phyloP scores from a whole-genome alignment of 92 coral and sea anemone species.

The Phenganax stokvisi region DNA sequence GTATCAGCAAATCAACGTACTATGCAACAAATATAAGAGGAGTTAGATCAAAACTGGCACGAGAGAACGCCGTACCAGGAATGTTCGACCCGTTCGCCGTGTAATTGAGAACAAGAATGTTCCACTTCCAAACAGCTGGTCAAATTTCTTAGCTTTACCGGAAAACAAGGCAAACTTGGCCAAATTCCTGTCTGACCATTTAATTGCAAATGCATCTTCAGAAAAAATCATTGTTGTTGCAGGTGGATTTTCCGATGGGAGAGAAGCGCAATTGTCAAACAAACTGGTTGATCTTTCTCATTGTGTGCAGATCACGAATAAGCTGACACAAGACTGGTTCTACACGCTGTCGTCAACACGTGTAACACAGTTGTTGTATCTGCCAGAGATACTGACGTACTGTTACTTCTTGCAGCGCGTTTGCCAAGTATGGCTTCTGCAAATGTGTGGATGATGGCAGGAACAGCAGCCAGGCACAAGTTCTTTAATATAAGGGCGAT shows the following conservation, averaged over 20 bases:
- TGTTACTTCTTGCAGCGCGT: slow-evolving; percentile 54
- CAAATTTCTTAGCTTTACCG: slow-evolving; percentile 55
- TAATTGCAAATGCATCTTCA: slow-evolving; percentile 45
- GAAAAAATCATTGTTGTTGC: slow-evolving; percentile 49
- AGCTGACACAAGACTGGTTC: slow-evolving; percentile 48
- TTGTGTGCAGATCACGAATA: slow-evolving; percentile 43
- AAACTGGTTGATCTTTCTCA: slow-evolving; percentile 34
- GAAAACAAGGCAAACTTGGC: slow-evolving; percentile 66
- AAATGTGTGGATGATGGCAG: slow-evolving; percentile 55
- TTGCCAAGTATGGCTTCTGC: slow-evolving; percentile 41
- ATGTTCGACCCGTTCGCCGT: slow-evolving; percentile 26
- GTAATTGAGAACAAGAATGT: slow-evolving; percentile 49
- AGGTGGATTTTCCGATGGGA: slow-evolving; percentile 45
- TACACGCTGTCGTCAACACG: slow-evolving; percentile 38
- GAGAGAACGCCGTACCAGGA: slow-evolving; percentile 44
- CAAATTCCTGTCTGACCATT: slow-evolving; percentile 45
- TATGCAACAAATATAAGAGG: slow-evolving; percentile 45
- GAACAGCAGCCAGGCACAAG: slow-evolving; percentile 51
- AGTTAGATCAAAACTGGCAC: slow-evolving; percentile 56
- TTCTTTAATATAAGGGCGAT: slow-evolving; percentile 50
- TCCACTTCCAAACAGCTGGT: slow-evolving; percentile 55
- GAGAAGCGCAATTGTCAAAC: slow-evolving; percentile 47
- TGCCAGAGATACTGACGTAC: slow-evolving; percentile 53
- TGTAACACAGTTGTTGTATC: slow-evolving; percentile 43
- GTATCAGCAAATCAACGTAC: slow-evolving; percentile 56